Percentiles rank a stretch among this genome's conserved stretches.
phyloP scores from a whole-genome alignment of 1,140 invertebrate genomes.

The Hyles vespertilio region DNA sequence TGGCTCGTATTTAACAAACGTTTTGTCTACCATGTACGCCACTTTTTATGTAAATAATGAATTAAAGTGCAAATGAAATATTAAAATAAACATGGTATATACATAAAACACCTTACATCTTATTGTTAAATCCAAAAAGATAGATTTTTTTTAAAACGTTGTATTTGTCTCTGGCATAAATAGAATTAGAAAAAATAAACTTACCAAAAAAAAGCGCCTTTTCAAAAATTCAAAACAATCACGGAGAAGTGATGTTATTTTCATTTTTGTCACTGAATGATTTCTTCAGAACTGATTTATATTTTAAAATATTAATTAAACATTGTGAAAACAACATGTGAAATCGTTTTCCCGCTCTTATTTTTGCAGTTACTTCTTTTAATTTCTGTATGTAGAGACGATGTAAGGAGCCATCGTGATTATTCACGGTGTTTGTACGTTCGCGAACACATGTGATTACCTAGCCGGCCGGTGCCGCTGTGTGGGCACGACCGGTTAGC shows the following conservation, averaged over 20 bases:
- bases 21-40: too few relatives aligned
- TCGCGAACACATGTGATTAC: conserved; percentile 32
- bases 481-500: background rate
- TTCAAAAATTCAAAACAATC: conserved; percentile 42
- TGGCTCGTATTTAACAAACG: background rate
- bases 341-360: conserved; percentile 29
- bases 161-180: background rate
- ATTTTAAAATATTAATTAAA: conserved; percentile 5
- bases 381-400: conserved; percentile 23
- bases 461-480: conserved; percentile 12
- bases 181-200: conserved; percentile 20
- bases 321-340: background rate
- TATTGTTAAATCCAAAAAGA: too few relatives aligned
- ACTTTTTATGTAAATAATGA: too few relatives aligned
- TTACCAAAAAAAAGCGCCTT: conserved; percentile 53
- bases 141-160: too few relatives aligned
- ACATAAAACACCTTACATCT: too few relatives aligned
- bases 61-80: too few relatives aligned
- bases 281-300: conserved; percentile 1
- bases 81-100: too few relatives aligned
- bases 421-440: conserved; percentile 18
- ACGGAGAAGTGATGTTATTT: conserved; percentile 33
- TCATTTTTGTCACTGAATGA: conserved; percentile 18
- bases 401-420: conserved; percentile 17
- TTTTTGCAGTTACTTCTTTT: conserved; percentile 19